Evolutionary conservation across 1,140 invertebrate species (phyloP), one percentile per base, ranked within the genome.

Genomic region (Drosophila littoralis): DNA sequence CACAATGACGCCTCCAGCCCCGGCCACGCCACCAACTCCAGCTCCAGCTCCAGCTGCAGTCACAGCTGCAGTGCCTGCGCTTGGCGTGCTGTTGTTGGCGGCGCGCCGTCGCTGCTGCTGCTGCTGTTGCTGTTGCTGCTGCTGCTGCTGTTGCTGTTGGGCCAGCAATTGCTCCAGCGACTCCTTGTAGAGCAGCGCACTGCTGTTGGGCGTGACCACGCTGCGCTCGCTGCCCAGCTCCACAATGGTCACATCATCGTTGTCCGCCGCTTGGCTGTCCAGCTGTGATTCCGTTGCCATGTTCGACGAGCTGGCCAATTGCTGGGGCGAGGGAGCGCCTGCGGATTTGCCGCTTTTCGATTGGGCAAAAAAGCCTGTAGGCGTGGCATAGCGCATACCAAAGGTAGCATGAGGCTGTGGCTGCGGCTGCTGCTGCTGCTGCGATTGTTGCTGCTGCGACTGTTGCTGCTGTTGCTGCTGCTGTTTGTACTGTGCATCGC

Each of bases 141-240:
- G 58, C 46, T n/a, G 69, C 0, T 48, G 38, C 55, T 35, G 68
- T 10, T 77, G 90, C n/a, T 71, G 61, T 46, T 83, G 74, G 48
- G 77, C 70, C 13, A 92, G 58, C 4, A 91, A 43, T 59, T 91
- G 90, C 70, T 91, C 90, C 51, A 91, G 70, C 6, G 90, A 91
- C 36, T 91, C 90, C 75, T 91, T 91, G 58, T 91, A 91, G 2
- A 91, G 75, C 51, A 85, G 61, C 1, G 84, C 84, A 28, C 84
- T 89, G 58, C 75, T 77, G 40, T 67, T 73, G 45, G 69, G 65
- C 35, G 58, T 77, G 3, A 80, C 61, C 13, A 80, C 73, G 40
- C 48, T 57, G 1, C 83, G 67, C 28, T 82, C 86, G 51, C 69
- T 70, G 69, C 73, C 60, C 57, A 89, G 63, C 58, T 91, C 90